phyloP scores from a whole-genome alignment of 2,888 invertebrate species.

The Stictocephala bisonia region DNA sequence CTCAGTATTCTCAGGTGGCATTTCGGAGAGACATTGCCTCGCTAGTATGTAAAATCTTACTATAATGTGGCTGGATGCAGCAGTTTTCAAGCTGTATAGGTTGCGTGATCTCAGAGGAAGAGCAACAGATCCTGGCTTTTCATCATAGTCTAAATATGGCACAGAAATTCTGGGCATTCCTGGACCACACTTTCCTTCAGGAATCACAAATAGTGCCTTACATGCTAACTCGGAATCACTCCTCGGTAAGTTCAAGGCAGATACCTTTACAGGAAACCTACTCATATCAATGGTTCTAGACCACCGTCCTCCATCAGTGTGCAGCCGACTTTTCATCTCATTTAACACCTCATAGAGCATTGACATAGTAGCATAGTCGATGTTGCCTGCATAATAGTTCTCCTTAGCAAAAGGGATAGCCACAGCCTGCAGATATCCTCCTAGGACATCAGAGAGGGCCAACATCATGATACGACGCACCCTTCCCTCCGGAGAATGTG shows the following conservation, averaged over 20 bases:
- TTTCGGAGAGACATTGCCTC: slow-evolving; percentile 51
- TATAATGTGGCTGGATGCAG: slow-evolving; percentile 53
- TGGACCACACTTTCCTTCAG: neutral
- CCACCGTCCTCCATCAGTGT: slow-evolving; percentile 55
- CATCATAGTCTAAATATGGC: slow-evolving; percentile 54
- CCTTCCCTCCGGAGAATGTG: slow-evolving; percentile 23
- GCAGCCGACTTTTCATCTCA: slow-evolving; percentile 49
- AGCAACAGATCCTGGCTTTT: slow-evolving; percentile 53
- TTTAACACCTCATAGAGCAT: slow-evolving; percentile 48
- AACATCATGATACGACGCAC: slow-evolving; percentile 12
- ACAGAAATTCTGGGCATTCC: slow-evolving; percentile 47
- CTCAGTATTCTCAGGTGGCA: slow-evolving; percentile 49
- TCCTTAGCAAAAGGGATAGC: slow-evolving; percentile 52
- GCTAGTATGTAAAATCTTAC: slow-evolving; percentile 54
- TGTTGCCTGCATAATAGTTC: slow-evolving; percentile 55
- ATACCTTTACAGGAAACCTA: slow-evolving; percentile 50
- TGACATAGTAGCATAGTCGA: slow-evolving; percentile 50
- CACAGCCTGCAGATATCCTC: slow-evolving; percentile 45
- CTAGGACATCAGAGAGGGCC: slow-evolving; percentile 35
- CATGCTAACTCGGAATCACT: slow-evolving; percentile 23
- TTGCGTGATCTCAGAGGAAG: slow-evolving; percentile 52
- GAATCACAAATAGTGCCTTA: slow-evolving; percentile 17
- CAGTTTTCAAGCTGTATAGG: slow-evolving; percentile 53
- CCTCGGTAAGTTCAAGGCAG: slow-evolving; percentile 6
- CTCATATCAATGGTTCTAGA: slow-evolving; percentile 53